Percentiles rank a stretch among this genome's conserved stretches.
Evolutionary conservation across 2,113 vertebrate genomes (phyloP).

Genomic region (Protobothrops flavoviridis): DNA sequence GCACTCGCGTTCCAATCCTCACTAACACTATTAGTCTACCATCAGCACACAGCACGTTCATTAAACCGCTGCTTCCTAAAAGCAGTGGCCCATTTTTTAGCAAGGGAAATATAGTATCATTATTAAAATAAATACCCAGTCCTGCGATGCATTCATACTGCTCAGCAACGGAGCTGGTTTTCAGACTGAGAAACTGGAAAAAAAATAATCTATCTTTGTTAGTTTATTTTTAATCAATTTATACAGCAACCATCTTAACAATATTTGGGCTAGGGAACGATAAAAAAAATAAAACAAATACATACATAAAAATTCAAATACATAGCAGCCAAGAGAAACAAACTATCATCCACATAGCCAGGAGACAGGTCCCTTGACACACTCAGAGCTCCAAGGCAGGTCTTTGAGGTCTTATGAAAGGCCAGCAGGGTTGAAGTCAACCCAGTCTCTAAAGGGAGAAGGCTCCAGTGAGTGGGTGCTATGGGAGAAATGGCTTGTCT

Average conservation of each 20-base stretch:
- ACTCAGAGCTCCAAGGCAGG: background rate
- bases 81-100: background rate
- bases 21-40: background rate
- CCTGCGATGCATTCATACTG: rapidly evolving
- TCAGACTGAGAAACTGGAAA: background rate
- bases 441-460: background rate
- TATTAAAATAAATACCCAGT: background rate
- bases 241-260: background rate
- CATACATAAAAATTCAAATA: background rate
- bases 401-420: background rate
- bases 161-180: background rate
- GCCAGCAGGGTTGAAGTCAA: background rate
- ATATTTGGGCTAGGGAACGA: background rate
- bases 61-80: background rate
- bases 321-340: background rate
- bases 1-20: background rate
- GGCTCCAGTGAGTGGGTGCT: background rate
- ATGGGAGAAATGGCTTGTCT: background rate
- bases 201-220: background rate
- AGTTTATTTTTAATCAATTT: background rate
- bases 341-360: background rate
- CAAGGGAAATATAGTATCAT: background rate
- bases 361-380: background rate
- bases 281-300: background rate
- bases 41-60: background rate